A percentile compares a stretch with the other conserved stretches of the same genome.
phyloP scores from a whole-genome alignment of 2,113 vertebrate genomes.

The Onychostoma macrolepis region DNA sequence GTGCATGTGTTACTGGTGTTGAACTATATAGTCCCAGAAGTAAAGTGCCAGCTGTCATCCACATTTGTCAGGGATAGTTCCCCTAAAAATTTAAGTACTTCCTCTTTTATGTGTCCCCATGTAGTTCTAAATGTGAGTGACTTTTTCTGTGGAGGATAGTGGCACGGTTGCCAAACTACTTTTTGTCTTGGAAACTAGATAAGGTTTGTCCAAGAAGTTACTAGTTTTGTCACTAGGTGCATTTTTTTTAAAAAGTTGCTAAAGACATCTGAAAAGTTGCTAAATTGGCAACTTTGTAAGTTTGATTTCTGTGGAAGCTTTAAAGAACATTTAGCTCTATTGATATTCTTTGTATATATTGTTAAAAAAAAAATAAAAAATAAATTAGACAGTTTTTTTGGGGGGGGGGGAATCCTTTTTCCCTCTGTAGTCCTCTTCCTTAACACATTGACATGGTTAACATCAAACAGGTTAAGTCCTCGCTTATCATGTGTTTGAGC shows the following conservation, averaged over 20 bases:
- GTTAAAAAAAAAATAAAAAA: no score
- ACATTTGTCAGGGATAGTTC: neutral
- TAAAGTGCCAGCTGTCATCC: neutral
- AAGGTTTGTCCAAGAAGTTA: neutral
- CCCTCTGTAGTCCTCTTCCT: no score
- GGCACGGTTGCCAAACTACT: neutral
- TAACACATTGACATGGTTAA: no score
- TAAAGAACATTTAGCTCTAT: no score
- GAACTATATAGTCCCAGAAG: neutral
- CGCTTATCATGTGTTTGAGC: no score
- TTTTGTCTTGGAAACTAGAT: neutral
- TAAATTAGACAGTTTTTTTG: no score
- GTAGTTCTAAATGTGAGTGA: neutral
- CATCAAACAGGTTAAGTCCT: no score
- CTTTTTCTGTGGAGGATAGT: neutral
- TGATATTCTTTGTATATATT: no score
- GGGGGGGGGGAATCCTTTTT: no score
- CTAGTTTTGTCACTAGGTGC: neutral
- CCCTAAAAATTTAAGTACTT: neutral
- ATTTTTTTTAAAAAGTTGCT: neutral
- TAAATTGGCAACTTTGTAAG: neutral
- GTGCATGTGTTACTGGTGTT: neutral
- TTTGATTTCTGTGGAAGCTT: no score
- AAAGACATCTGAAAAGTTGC: neutral
- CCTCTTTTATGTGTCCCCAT: neutral